These are phyloP conservation scores for Drosophila willistoni DNA, from an alignment of 1,140 invertebrate species.

Conservation along the genomic window DNA sequence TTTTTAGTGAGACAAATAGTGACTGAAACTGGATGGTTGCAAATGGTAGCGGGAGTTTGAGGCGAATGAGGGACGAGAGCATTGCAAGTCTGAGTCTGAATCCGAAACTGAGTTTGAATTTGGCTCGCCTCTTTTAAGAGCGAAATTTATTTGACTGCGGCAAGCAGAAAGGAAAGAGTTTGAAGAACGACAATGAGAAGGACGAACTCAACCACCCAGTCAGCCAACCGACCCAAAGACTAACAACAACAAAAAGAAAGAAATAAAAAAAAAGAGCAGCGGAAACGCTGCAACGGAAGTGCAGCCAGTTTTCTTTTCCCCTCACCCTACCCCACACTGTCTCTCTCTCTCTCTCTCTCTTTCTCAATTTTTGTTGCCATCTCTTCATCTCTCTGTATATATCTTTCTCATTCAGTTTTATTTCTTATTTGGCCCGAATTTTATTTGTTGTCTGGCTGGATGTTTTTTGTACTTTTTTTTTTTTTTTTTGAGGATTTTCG, in stretches of 20 bases:
- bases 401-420: slow-evolving; percentile 15
- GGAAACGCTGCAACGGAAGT: slow-evolving; percentile 72
- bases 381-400: slow-evolving; percentile 1
- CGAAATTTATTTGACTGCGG: slow-evolving; percentile 74
- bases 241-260: slow-evolving; percentile 22
- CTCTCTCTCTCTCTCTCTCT: not conserved
- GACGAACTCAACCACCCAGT: slow-evolving; percentile 7
- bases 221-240: slow-evolving; percentile 1
- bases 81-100: slow-evolving; percentile 39
- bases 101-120: slow-evolving; percentile 49
- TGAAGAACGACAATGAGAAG: slow-evolving; percentile 44
- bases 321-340: not conserved
- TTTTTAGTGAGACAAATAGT: slow-evolving; percentile 72
- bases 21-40: not conserved
- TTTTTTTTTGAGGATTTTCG: not conserved
- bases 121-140: slow-evolving; percentile 58
- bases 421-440: slow-evolving; percentile 17
- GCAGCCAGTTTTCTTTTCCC: slow-evolving; percentile 54
- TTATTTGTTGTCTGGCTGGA: slow-evolving; percentile 7
- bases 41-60: not conserved
- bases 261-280: slow-evolving; percentile 29
- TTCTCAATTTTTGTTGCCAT: slow-evolving; percentile 24
- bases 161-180: slow-evolving; percentile 65
- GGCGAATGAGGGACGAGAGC: not conserved
- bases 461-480: slow-evolving; percentile 6